Evolutionary conservation across 2,113 vertebrate genomes (phyloP).

Genomic region (Rhynchopsitta pachyrhyncha): DNA sequence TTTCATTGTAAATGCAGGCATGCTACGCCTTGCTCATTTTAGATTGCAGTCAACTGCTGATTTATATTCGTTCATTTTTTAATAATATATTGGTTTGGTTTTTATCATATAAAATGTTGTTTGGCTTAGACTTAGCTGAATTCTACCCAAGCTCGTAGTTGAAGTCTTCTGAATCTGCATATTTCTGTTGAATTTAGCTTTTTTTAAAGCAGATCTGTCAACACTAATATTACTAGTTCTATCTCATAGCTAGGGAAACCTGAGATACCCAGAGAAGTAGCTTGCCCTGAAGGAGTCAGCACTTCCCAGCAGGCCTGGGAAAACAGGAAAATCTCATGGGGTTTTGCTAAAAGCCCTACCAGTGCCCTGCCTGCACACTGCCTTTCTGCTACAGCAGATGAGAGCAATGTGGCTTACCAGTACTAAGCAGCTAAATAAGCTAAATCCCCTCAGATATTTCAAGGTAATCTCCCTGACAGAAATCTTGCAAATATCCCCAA

Average conservation of each 20-base stretch:
- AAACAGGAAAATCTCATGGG: background rate
- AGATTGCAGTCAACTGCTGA: background rate
- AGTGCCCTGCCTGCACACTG: background rate
- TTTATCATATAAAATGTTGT: background rate
- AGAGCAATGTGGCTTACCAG: background rate
- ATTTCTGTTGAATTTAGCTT: background rate
- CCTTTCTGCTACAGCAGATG: background rate
- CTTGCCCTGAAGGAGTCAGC: background rate
- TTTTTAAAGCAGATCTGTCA: background rate
- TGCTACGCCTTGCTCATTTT: background rate
- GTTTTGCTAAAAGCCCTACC: background rate
- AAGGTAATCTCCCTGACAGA: background rate
- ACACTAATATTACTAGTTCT: background rate
- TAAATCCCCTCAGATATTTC: background rate
- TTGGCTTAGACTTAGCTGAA: background rate
- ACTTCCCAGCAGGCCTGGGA: background rate
- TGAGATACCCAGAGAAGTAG: background rate
- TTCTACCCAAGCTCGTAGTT: background rate
- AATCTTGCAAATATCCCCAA: background rate
- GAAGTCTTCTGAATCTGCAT: background rate
- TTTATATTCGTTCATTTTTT: background rate
- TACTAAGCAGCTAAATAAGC: slow-evolving; percentile 7
- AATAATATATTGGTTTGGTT: background rate
- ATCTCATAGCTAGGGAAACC: background rate
- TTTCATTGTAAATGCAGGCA: background rate